These are phyloP conservation scores for Drosophila sproati DNA, from an alignment of 1,140 invertebrate genomes.

Conservation along the genomic window DNA sequence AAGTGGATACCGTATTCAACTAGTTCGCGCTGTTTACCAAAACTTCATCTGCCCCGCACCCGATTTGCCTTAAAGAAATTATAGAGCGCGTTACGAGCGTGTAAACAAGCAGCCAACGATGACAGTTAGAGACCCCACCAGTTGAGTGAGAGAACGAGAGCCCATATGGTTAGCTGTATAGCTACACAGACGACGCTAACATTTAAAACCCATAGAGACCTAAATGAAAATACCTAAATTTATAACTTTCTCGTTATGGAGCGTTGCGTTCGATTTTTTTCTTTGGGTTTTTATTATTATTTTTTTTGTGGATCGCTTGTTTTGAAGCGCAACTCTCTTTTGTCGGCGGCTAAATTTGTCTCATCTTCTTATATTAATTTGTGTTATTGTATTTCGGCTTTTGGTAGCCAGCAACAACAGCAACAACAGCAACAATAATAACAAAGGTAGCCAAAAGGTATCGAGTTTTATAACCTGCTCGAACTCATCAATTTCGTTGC, in stretches of 20 bases:
- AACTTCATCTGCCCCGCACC: neutral
- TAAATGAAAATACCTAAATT: slow-evolving; percentile 78
- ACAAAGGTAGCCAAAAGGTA: slow-evolving; percentile 79
- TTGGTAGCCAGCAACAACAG: slow-evolving; percentile 50
- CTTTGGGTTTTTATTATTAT: neutral
- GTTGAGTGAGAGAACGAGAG: slow-evolving; percentile 31
- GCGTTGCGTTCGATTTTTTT: slow-evolving; percentile 28
- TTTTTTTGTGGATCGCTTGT: neutral
- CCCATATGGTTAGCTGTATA: slow-evolving; percentile 1
- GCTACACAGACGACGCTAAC: too few relatives aligned
- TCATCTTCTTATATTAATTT: slow-evolving; percentile 83
- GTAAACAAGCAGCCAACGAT: slow-evolving; percentile 78
- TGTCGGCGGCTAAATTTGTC: slow-evolving; percentile 81
- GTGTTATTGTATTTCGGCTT: slow-evolving; percentile 78
- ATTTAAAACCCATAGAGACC: neutral
- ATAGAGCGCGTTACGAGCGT: slow-evolving; percentile 66
- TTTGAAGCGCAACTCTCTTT: slow-evolving; percentile 51
- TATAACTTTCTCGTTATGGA: slow-evolving; percentile 83
- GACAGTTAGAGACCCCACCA: slow-evolving; percentile 69
- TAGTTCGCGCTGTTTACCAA: slow-evolving; percentile 2
- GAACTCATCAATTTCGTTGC: slow-evolving; percentile 82
- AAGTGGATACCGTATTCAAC: neutral
- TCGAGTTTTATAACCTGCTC: slow-evolving; percentile 82
- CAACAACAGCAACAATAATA: slow-evolving; percentile 41
- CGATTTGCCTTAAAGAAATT: slow-evolving; percentile 32